phyloP scores from a whole-genome alignment of 1,140 invertebrate species.

The Zaprionus ornatus region DNA sequence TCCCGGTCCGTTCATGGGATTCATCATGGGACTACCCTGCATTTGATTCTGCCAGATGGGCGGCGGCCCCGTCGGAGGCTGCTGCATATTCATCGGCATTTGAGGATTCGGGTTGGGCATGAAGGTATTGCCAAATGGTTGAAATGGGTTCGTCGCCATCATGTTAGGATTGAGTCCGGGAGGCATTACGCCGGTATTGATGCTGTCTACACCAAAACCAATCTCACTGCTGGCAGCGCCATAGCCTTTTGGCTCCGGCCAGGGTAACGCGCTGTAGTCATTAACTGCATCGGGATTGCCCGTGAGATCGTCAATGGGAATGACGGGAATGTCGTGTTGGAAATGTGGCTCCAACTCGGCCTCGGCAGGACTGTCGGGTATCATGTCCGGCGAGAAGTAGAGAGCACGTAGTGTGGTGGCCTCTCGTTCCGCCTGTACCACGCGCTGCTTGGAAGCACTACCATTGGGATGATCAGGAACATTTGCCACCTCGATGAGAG shows the following conservation, averaged over 20 bases:
- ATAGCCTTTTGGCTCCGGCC: constrained; percentile 91
- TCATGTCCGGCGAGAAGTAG: constrained; percentile 93
- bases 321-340: constrained; percentile 90
- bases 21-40: constrained; percentile 46
- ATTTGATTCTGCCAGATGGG: constrained; percentile 68
- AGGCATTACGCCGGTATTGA: constrained; percentile 85
- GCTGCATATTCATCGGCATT: constrained; percentile 37
- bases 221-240: constrained; percentile 71
- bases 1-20: constrained; percentile 42
- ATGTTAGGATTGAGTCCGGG: constrained; percentile 67
- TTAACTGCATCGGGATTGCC: constrained; percentile 91
- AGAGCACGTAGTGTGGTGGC: constrained; percentile 92
- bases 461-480: constrained; percentile 87
- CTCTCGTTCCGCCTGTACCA: constrained; percentile 93
- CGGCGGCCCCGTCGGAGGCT: constrained; percentile 41
- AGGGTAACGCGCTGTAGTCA: constrained; percentile 89
- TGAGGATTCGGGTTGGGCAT: constrained; percentile 33
- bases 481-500: constrained; percentile 88
- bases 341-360: constrained; percentile 92
- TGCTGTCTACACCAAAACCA: constrained; percentile 49
- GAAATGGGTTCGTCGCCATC: constrained; percentile 63
- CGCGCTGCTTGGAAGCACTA: constrained; percentile 93
- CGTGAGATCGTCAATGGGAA: constrained; percentile 94
- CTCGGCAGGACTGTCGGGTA: constrained; percentile 94
- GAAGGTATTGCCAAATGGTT: constrained; percentile 59